Percentiles rank a stretch among this genome's conserved stretches.
Evolutionary conservation across 2,888 invertebrate species (phyloP).

Genomic region (Penaeus monodon): DNA sequence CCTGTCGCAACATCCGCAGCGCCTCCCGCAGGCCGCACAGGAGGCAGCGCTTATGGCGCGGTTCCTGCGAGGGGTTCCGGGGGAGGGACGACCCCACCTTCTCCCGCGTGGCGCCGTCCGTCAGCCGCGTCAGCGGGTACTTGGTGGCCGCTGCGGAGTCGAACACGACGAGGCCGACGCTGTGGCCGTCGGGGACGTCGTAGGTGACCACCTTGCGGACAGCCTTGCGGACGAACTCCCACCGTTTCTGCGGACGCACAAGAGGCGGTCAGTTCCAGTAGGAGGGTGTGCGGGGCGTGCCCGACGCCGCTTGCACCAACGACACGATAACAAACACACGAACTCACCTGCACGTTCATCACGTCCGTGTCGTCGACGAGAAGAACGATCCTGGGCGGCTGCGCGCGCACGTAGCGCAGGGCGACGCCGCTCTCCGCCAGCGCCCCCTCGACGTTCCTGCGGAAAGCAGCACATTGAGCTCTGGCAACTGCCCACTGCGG

Average conservation of each 20-base stretch:
- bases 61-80: slow-evolving; percentile 73
- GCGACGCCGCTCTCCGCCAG: slow-evolving; percentile 48
- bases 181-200: slow-evolving; percentile 71
- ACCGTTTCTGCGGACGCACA: slow-evolving; percentile 72
- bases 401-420: slow-evolving; percentile 72
- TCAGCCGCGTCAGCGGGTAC: slow-evolving; percentile 59
- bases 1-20: slow-evolving; percentile 65
- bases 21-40: slow-evolving; percentile 66
- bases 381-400: slow-evolving; percentile 74
- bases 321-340: neutral
- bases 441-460: slow-evolving; percentile 61
- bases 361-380: slow-evolving; percentile 76
- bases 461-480: neutral
- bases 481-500: neutral
- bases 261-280: neutral
- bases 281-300: no score
- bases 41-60: slow-evolving; percentile 70
- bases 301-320: neutral
- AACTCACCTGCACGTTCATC: slow-evolving; percentile 72
- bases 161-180: slow-evolving; percentile 68
- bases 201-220: slow-evolving; percentile 75
- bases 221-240: slow-evolving; percentile 75
- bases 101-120: slow-evolving; percentile 69
- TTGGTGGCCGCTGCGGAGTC: slow-evolving; percentile 54
- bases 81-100: slow-evolving; percentile 71